Conservation (phyloP, 2,113 vertebrate genomes). For the Coracopsis vasa region DNA sequence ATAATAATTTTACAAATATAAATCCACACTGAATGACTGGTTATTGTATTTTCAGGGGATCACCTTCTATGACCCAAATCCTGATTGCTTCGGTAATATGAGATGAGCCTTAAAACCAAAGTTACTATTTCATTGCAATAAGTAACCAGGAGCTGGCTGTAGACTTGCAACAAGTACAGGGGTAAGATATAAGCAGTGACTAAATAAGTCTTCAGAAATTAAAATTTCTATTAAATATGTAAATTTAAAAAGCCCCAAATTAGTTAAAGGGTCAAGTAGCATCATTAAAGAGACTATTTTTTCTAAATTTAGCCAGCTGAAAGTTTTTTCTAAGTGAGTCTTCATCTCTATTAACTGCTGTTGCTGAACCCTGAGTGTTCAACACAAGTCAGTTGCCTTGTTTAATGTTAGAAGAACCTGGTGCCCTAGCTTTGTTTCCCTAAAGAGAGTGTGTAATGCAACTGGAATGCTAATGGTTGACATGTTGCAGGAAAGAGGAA, state of each 20-base stretch:
- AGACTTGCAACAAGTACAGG: neutral
- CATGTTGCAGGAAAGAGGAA: constrained; percentile 51
- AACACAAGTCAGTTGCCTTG: neutral
- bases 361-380: neutral
- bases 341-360: neutral
- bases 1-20: neutral
- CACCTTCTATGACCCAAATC: neutral
- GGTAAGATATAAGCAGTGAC: neutral
- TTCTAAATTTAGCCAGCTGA: neutral
- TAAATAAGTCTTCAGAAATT: neutral
- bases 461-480: constrained; percentile 61
- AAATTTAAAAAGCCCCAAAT: neutral
- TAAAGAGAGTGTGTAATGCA: constrained; percentile 18
- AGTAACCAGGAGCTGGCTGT: neutral
- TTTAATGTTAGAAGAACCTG: neutral
- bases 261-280: neutral
- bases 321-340: neutral
- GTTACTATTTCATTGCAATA: neutral
- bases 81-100: neutral
- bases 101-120: neutral
- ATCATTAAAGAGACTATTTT: neutral
- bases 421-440: constrained; percentile 19
- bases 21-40: neutral
- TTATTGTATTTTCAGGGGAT: neutral
- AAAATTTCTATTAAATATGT: neutral